Conservation (phyloP, 2,113 vertebrate species). For the Scalopus aquaticus region DNA sequence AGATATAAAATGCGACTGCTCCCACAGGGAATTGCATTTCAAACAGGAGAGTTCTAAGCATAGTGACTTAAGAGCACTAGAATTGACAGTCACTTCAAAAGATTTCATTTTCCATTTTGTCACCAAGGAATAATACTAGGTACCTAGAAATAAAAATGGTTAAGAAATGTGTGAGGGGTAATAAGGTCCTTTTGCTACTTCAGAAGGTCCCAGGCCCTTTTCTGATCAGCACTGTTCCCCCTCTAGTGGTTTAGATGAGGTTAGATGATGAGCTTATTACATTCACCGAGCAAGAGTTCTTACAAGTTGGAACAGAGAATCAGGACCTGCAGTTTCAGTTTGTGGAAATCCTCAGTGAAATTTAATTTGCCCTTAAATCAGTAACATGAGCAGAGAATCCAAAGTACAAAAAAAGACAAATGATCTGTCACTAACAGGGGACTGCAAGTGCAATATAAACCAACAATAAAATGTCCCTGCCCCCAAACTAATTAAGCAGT, state of each 20-base stretch:
- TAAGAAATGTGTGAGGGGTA: neutral
- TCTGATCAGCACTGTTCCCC: neutral
- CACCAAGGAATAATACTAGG: neutral
- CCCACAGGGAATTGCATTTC: neutral
- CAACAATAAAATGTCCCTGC: neutral
- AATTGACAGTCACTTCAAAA: neutral
- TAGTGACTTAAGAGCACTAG: neutral
- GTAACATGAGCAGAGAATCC: neutral
- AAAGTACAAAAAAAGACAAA: neutral
- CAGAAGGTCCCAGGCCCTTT: neutral
- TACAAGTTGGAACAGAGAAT: neutral
- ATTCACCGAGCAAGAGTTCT: neutral
- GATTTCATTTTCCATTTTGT: constrained; percentile 24
- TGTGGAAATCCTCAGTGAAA: neutral
- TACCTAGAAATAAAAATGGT: neutral
- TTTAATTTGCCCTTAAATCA: neutral
- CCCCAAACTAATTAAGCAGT: neutral
- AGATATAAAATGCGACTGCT: neutral
- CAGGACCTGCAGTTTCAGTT: neutral
- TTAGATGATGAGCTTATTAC: neutral
- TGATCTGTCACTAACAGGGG: neutral
- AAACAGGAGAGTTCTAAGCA: neutral
- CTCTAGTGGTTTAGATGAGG: neutral
- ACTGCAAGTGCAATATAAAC: neutral
- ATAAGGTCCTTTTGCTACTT: neutral